Base-by-base conservation (phyloP, 2,797 vertebrate genomes). In the Meriones psammophilus region DNA sequence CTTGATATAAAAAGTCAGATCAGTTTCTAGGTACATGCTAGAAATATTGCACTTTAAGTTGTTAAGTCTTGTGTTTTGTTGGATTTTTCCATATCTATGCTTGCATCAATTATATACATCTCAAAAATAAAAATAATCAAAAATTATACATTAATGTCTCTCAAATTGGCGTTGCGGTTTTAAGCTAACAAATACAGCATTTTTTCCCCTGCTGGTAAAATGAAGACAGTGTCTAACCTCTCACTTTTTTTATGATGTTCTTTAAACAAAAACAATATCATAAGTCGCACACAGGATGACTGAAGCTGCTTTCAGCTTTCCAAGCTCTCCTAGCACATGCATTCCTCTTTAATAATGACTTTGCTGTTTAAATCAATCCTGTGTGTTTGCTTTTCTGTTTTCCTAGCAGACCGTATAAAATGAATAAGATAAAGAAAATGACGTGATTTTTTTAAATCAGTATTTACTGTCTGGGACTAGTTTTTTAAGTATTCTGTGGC, bases 131-230 rank as follows among this genome's bases (percentile, higher is more conserved):
- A 39, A 87, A 81, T 79, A 12, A 39, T 76, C 42, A 33, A 68
- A 92, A 81, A 64, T 50, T 26, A 12, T 60, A 92, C 84, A 62
- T 92, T 69, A 91, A 92, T 77, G 12, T 56, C 46, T 86, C 66
- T 68, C 9, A 60, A 86, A 8, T 60, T 33, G 26, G 17, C 2
- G 5, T 13, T 8, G 5, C n/a, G 68, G 8, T 42, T 95, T 92
- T 30, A 78, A 68, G 33, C 30, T 62, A 73, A 69, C 4, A n/a
- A 42, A 26, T 36, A n/a, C 9, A 28, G 58, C 42, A 78, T 42
- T 64, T 78, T 36, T 90, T 30, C 33, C 87, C 50, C 88, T 90
- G 3, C 20, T 62, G 26, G 0, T 30, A 83, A 80, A 92, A 62
- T 8, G 3, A 89, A 10, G 64, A 46, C 71, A 46, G 68, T n/a